Conservation (phyloP, 2,113 vertebrate species). For the Calyptomena viridis region DNA sequence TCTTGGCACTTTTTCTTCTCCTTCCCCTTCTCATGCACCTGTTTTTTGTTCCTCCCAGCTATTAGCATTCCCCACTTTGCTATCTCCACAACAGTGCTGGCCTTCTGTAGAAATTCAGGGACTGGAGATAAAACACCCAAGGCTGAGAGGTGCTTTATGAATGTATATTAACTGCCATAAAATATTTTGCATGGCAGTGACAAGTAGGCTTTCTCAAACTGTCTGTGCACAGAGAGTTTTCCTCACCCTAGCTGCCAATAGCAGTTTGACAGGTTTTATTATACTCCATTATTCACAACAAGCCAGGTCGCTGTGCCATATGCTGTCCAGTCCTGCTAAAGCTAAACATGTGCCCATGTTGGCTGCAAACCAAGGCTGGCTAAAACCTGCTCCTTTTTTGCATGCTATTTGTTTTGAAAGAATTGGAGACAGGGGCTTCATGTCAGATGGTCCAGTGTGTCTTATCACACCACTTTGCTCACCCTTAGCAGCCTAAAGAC, state of each 20-base stretch:
- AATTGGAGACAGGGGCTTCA: neutral
- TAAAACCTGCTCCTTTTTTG: slow-evolving; percentile 56
- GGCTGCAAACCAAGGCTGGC: slow-evolving; percentile 53
- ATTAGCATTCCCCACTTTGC: neutral
- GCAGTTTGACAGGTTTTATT: slow-evolving; percentile 66
- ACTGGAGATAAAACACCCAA: neutral
- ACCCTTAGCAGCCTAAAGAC: neutral
- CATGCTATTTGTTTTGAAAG: slow-evolving; percentile 47
- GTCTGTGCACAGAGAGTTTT: slow-evolving; percentile 11
- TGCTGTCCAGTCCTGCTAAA: slow-evolving; percentile 60
- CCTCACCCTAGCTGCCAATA: slow-evolving; percentile 54
- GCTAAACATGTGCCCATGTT: slow-evolving; percentile 56
- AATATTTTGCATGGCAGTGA: slow-evolving; percentile 39
- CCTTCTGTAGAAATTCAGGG: neutral
- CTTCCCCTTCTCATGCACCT: neutral
- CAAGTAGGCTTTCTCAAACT: slow-evolving; percentile 34
- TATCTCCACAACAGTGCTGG: neutral
- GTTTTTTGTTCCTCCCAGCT: neutral
- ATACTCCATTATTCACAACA: slow-evolving; percentile 63
- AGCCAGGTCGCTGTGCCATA: slow-evolving; percentile 64
- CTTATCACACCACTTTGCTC: neutral
- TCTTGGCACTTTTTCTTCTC: neutral
- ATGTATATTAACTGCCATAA: neutral
- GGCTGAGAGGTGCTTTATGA: neutral
- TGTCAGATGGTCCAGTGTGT: neutral